Evolutionary conservation across 2,888 invertebrate species (phyloP).

Genomic region (Merodon equestris): DNA sequence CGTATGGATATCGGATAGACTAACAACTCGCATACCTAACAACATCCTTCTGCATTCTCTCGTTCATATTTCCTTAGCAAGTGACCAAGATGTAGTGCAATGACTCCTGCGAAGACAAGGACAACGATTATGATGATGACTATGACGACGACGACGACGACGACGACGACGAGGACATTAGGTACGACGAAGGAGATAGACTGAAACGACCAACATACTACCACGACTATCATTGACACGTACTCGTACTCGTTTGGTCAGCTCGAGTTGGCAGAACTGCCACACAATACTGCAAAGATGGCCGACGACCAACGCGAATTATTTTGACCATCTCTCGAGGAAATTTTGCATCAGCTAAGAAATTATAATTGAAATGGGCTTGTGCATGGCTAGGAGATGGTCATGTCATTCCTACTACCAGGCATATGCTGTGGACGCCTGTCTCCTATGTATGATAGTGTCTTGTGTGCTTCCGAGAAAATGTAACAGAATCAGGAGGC

Average conservation of each 20-base stretch:
- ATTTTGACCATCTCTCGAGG: conserved; percentile 67
- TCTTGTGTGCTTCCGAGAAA: conserved; percentile 29
- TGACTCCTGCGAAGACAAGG: conserved; percentile 29
- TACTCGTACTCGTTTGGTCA: conserved; percentile 22
- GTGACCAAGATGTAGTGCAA: conserved; percentile 60
- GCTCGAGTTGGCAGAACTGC: conserved; percentile 50
- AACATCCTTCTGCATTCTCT: conserved; percentile 32
- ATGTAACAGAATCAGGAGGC: conserved; percentile 29
- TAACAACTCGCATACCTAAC: conserved; percentile 37
- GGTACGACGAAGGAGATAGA: not conserved
- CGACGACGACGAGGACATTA: conserved; percentile 9
- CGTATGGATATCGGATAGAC: too few relatives aligned
- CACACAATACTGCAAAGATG: conserved; percentile 53
- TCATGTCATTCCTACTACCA: conserved; percentile 63
- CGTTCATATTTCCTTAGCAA: conserved; percentile 64
- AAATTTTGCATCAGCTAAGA: conserved; percentile 69
- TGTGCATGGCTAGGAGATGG: conserved; percentile 7
- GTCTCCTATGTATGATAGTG: conserved; percentile 33
- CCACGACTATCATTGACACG: conserved; percentile 30
- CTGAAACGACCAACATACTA: too few relatives aligned
- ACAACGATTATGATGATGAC: conserved; percentile 26
- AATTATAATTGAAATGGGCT: conserved; percentile 69
- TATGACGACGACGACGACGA: conserved; percentile 24
- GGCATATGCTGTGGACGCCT: conserved; percentile 31
- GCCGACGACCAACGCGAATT: conserved; percentile 65